Percentiles rank a stretch among this genome's conserved stretches.
These are phyloP conservation scores for Spodoptera littoralis DNA, from an alignment of 2,888 invertebrate genomes.

Conservation along the genomic window DNA sequence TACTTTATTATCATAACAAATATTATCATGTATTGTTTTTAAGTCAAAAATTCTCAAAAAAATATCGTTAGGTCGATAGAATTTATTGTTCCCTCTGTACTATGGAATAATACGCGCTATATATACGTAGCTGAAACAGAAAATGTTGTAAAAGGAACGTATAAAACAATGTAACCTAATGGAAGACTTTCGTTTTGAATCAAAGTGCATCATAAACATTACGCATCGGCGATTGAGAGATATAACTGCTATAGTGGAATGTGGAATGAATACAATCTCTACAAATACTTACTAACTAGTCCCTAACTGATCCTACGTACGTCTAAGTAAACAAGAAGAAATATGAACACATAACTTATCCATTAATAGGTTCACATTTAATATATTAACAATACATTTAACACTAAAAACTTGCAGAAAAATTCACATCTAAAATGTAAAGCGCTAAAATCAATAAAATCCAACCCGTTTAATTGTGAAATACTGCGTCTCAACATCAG, in stretches of 20 bases:
- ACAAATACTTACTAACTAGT: slow-evolving; percentile 54
- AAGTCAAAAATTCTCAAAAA: slow-evolving; percentile 76
- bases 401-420: slow-evolving; percentile 63
- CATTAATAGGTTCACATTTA: slow-evolving; percentile 57
- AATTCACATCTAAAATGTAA: slow-evolving; percentile 70
- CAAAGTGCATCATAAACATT: slow-evolving; percentile 62
- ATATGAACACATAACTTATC: slow-evolving; percentile 72
- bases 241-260: slow-evolving; percentile 69
- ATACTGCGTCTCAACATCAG: slow-evolving; percentile 79
- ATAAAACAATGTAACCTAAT: slow-evolving; percentile 81
- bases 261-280: slow-evolving; percentile 61
- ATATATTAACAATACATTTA: slow-evolving; percentile 67
- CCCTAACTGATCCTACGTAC: slow-evolving; percentile 42
- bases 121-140: slow-evolving; percentile 52
- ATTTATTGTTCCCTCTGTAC: slow-evolving; percentile 80
- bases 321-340: slow-evolving; percentile 63
- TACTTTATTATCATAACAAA: slow-evolving; percentile 61
- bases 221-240: slow-evolving; percentile 56
- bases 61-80: slow-evolving; percentile 77
- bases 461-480: slow-evolving; percentile 79
- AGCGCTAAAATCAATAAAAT: slow-evolving; percentile 75
- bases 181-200: slow-evolving; percentile 84
- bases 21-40: slow-evolving; percentile 48
- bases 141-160: slow-evolving; percentile 54
- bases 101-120: slow-evolving; percentile 58